Conservation (phyloP, 2,797 vertebrate genomes). For the Rhyacichthys aspro region DNA sequence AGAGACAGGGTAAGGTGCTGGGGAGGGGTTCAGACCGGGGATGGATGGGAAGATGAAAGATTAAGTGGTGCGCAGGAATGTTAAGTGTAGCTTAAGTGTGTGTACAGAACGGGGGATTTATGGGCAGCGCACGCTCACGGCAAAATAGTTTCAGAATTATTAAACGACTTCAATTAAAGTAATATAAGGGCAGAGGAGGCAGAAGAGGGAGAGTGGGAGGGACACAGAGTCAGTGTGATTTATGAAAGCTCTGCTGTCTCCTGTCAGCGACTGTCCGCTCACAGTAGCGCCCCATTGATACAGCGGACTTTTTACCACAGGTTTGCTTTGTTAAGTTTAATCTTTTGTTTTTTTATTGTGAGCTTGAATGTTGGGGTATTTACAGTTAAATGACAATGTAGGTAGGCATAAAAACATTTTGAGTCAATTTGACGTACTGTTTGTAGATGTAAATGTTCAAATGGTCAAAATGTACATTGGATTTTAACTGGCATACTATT, state of each 20-base stretch:
- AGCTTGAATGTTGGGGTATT: too few relatives aligned
- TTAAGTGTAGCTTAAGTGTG: slow-evolving; percentile 79
- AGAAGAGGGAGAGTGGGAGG: slow-evolving; percentile 1
- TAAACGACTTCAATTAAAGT: slow-evolving; percentile 83
- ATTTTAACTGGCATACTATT: too few relatives aligned
- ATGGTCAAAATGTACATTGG: too few relatives aligned
- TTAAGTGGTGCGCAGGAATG: slow-evolving; percentile 78
- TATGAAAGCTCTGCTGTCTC: not conserved
- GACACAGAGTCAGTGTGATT: slow-evolving; percentile 1
- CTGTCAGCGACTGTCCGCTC: not conserved
- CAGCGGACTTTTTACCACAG: too few relatives aligned
- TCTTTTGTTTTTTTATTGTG: too few relatives aligned
- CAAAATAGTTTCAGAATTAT: slow-evolving; percentile 81
- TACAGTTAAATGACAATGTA: too few relatives aligned
- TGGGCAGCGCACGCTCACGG: slow-evolving; percentile 73
- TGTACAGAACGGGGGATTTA: slow-evolving; percentile 78
- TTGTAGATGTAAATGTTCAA: too few relatives aligned
- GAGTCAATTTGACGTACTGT: too few relatives aligned
- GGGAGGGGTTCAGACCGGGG: slow-evolving; percentile 23
- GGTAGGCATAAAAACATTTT: too few relatives aligned
- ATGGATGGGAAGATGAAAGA: slow-evolving; percentile 72
- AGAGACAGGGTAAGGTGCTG: slow-evolving; percentile 6
- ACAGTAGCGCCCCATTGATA: too few relatives aligned
- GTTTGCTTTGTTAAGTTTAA: too few relatives aligned
- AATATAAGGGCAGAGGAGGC: slow-evolving; percentile 70